Conservation (phyloP, 2,113 vertebrate species). For the Cephalophus harveyi region DNA sequence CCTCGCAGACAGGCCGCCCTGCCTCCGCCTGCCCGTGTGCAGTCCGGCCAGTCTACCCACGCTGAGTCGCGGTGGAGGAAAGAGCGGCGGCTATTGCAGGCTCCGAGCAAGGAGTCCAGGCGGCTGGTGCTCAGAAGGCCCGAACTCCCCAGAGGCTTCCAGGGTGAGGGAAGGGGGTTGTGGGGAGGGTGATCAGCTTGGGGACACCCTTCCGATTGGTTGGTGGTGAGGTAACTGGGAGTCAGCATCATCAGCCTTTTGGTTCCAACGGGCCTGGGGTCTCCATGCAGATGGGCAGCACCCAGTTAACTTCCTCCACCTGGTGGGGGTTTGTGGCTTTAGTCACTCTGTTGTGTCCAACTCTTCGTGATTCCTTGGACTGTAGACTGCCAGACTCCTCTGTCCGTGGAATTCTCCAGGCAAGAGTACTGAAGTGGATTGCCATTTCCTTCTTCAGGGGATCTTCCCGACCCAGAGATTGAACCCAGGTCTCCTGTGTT, state of each 20-base stretch:
- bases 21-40: fast-evolving
- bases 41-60: background rate
- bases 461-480: background rate
- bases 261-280: background rate
- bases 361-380: background rate
- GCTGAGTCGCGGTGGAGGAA: fast-evolving
- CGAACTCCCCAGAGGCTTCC: background rate
- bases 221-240: background rate
- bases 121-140: background rate
- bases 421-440: background rate
- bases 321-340: background rate
- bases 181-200: background rate
- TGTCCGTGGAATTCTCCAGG: background rate
- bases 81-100: fast-evolving
- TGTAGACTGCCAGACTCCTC: background rate
- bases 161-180: too few species aligned
- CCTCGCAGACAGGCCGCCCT: background rate
- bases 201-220: background rate
- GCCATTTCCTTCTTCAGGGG: background rate
- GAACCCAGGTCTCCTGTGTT: background rate
- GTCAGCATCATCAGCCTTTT: background rate
- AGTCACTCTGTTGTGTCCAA: background rate
- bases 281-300: background rate
- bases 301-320: too few species aligned
- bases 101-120: background rate